Percentiles rank a stretch among this genome's conserved stretches.
These are phyloP conservation scores for Xenentodon cancila DNA, from an alignment of 2,797 vertebrate genomes.

Conservation along the genomic window DNA sequence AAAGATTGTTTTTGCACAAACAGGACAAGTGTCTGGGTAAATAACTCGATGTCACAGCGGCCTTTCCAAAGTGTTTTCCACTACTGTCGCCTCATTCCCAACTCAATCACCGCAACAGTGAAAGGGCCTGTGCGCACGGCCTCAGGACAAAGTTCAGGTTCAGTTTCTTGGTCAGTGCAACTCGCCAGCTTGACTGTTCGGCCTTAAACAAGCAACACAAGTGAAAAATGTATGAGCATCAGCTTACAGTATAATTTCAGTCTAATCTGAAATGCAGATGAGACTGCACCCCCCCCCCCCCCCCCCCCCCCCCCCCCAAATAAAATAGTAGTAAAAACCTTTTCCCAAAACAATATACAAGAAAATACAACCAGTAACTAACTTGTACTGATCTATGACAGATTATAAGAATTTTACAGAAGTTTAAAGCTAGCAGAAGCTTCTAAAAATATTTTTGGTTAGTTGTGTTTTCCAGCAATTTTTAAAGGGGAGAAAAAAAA, in stretches of 20 bases:
- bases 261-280: constrained; percentile 35
- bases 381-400: constrained; percentile 40
- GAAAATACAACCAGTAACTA: constrained; percentile 20
- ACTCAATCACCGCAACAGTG: not conserved
- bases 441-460: constrained; percentile 28
- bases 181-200: not conserved
- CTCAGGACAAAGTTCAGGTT: not conserved
- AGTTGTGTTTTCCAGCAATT: constrained; percentile 30
- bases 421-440: constrained; percentile 3
- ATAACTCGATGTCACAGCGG: not conserved
- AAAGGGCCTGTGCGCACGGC: not conserved
- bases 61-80: not conserved
- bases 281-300: too few relatives aligned
- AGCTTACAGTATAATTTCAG: constrained; percentile 17
- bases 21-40: not conserved
- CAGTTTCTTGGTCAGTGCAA: not conserved
- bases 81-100: not conserved
- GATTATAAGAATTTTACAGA: constrained; percentile 9
- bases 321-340: constrained; percentile 7
- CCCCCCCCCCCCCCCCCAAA: too few relatives aligned
- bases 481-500: not conserved
- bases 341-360: constrained; percentile 34
- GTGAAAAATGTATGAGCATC: constrained; percentile 17
- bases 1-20: too few relatives aligned
- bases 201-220: constrained; percentile 27